These are phyloP conservation scores for Narcine bancroftii DNA, from an alignment of 2,113 vertebrate species.

Conservation along the genomic window DNA sequence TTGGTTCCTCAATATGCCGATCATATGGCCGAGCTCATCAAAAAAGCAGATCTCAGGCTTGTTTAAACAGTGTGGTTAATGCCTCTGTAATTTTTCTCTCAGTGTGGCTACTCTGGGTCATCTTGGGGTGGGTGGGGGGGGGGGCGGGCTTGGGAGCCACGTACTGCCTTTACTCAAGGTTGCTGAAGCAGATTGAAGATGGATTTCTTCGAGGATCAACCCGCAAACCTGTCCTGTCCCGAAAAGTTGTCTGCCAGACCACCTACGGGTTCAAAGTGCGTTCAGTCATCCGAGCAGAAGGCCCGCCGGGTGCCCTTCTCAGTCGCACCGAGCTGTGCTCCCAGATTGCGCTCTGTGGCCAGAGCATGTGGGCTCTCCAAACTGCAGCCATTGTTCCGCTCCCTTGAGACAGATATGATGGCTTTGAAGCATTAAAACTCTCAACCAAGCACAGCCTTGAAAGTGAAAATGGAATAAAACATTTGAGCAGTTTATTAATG, in stretches of 20 bases:
- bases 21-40: background rate
- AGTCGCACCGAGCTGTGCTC: background rate
- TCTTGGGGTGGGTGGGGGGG: too few species aligned
- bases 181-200: too few species aligned
- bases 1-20: background rate
- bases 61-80: background rate
- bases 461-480: background rate
- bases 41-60: background rate
- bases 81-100: background rate
- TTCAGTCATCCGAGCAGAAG: background rate
- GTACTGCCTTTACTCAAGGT: too few species aligned
- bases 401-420: background rate
- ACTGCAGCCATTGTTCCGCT: background rate
- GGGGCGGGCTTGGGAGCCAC: background rate
- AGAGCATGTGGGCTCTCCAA: background rate
- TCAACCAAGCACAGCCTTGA: background rate
- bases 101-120: too few species aligned
- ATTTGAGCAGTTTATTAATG: background rate
- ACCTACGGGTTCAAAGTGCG: background rate
- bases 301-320: background rate
- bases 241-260: background rate
- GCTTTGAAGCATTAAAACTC: background rate
- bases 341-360: background rate
- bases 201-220: background rate
- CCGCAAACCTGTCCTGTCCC: background rate